Percentiles rank a stretch among this genome's conserved stretches.
Conservation (phyloP, 2,113 vertebrate species). For the Oxyruncus cristatus region DNA sequence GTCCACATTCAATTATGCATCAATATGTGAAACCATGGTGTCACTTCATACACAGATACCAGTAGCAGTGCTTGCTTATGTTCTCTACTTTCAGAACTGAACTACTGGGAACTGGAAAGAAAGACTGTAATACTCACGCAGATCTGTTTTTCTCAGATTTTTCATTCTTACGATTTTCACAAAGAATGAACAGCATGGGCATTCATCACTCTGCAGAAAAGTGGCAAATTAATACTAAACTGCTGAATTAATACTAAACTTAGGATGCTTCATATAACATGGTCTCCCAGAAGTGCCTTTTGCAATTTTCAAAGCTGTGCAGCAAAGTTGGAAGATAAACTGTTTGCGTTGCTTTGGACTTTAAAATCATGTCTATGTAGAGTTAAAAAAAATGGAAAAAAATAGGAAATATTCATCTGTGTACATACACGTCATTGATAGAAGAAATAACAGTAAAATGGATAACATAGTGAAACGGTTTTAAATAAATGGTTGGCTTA, state of each 20-base stretch:
- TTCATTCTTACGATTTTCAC: conserved; percentile 57
- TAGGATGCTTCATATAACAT: neutral
- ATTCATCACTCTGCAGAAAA: conserved; percentile 47
- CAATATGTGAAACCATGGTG: neutral
- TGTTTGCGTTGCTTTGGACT: neutral
- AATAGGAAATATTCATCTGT: neutral
- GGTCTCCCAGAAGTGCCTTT: accelerated
- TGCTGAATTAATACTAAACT: neutral
- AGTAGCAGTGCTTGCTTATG: neutral
- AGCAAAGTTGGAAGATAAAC: neutral
- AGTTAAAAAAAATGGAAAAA: neutral
- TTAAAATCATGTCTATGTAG: neutral
- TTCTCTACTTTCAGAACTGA: neutral
- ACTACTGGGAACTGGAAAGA: neutral
- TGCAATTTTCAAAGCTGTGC: neutral
- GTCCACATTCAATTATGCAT: neutral
- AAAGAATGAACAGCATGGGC: conserved; percentile 6
- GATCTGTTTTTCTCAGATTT: conserved; percentile 53
- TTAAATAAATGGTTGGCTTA: neutral
- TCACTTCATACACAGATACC: neutral
- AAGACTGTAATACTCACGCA: conserved; percentile 8
- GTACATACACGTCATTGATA: neutral
- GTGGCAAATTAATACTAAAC: neutral
- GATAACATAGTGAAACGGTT: neutral
- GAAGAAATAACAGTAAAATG: neutral